Evolutionary conservation across 2,888 invertebrate species (phyloP).

Genomic region (Trissoscelio sp.): DNA sequence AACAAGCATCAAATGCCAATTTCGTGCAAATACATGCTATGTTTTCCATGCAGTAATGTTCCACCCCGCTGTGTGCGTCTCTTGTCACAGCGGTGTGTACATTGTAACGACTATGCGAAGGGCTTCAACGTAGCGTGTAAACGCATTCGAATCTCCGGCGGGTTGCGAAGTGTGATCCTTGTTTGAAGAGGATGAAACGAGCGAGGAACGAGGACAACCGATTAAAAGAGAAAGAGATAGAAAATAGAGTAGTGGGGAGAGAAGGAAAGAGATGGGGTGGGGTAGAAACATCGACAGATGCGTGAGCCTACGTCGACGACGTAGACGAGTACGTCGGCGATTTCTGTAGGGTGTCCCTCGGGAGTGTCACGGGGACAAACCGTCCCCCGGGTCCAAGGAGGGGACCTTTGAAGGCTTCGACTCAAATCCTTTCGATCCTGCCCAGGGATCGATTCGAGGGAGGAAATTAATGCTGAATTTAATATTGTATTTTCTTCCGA

Average conservation of each 20-base stretch:
- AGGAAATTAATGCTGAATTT: slow-evolving; percentile 59
- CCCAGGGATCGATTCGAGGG: slow-evolving; percentile 59
- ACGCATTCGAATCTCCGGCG: slow-evolving; percentile 65
- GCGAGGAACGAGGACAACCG: slow-evolving; percentile 14
- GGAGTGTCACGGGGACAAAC: slow-evolving; percentile 80
- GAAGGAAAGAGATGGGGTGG: slow-evolving; percentile 54
- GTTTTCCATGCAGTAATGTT: slow-evolving; percentile 50
- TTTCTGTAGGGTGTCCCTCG: slow-evolving; percentile 75
- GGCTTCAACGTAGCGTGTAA: slow-evolving; percentile 75
- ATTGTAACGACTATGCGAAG: slow-evolving; percentile 70
- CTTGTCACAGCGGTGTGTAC: slow-evolving; percentile 65
- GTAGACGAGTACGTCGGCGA: slow-evolving; percentile 30
- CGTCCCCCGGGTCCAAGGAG: slow-evolving; percentile 76
- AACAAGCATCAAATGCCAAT: slow-evolving; percentile 68
- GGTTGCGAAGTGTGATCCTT: slow-evolving; percentile 64
- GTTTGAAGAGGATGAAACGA: slow-evolving; percentile 64
- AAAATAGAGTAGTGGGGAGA: slow-evolving; percentile 22
- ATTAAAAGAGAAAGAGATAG: slow-evolving; percentile 21
- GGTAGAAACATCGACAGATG: slow-evolving; percentile 73
- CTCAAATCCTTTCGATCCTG: slow-evolving; percentile 67
- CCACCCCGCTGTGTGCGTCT: slow-evolving; percentile 47
- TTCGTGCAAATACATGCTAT: slow-evolving; percentile 52
- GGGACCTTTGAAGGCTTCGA: slow-evolving; percentile 69
- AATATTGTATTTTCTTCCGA: slow-evolving; percentile 32
- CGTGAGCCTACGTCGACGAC: slow-evolving; percentile 43